Evolutionary conservation across 1,140 invertebrate genomes (phyloP), one percentile per base, ranked within the genome.

Genomic region (Aplysia californica): DNA sequence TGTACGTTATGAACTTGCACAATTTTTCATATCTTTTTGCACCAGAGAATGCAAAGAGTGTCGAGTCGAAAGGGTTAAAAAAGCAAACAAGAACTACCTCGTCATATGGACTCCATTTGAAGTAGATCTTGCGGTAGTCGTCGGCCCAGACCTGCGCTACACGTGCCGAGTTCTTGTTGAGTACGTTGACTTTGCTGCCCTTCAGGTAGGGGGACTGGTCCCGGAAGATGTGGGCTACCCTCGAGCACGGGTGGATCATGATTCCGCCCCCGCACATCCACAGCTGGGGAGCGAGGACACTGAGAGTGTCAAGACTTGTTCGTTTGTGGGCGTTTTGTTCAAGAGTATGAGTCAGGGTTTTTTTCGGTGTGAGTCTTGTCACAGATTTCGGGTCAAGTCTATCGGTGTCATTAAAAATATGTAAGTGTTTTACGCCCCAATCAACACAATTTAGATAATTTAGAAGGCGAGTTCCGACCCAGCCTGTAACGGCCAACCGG

Each of bases 251-350:
- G 0, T 94, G 94, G 56, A 99, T 99, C 90, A 99, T 95, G 0
- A 99, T 93, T 56, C 92, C 93, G 0, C 98, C 98, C 0, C 98
- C 98, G 87, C 98, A 99, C 91, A 98, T 97, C 98, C 98, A 99
- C 0, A 97, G 94, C 86, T 97, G 80, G 35, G 96, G 97, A 56
- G 94, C 95, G 90, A 35, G 41, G 41, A 71, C 5, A 41, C 2
- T n/a, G n/a, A n/a, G n/a, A n/a, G n/a, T n/a, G n/a, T n/a, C n/a
- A n/a, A n/a, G n/a, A n/a, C n/a, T n/a, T n/a, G n/a, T n/a, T n/a
- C n/a, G n/a, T n/a, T n/a, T n/a, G n/a, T n/a, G n/a, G n/a, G n/a
- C n/a, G n/a, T n/a, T n/a, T n/a, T n/a, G n/a, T n/a, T n/a, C n/a
- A n/a, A n/a, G n/a, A n/a, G n/a, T n/a, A n/a, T n/a, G n/a, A n/a